These are phyloP conservation scores for Nymphalis c-album DNA, from an alignment of 2,888 invertebrate genomes.

Conservation along the genomic window DNA sequence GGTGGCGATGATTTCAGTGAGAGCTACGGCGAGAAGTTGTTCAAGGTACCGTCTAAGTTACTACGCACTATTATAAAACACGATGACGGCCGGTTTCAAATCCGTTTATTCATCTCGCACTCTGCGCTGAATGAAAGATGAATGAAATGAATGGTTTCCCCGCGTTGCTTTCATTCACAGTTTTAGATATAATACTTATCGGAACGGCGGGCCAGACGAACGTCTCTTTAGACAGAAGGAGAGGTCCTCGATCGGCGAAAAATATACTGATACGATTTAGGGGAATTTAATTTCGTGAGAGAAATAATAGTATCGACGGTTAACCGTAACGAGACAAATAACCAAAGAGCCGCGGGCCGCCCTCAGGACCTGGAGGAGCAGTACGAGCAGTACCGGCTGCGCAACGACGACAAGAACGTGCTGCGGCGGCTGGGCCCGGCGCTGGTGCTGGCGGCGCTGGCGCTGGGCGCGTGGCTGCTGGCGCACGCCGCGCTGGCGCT, in stretches of 20 bases:
- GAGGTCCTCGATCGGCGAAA: too few species aligned
- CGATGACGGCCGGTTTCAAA: not conserved
- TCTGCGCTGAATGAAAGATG: too few species aligned
- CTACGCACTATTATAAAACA: not conserved
- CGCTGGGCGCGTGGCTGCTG: slow-evolving; percentile 90
- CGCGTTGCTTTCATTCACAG: too few species aligned
- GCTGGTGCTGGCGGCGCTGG: slow-evolving; percentile 91
- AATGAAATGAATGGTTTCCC: too few species aligned
- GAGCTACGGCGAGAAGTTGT: slow-evolving; percentile 89
- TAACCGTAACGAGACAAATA: not conserved
- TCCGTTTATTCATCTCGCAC: too few species aligned
- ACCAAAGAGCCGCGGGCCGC: not conserved
- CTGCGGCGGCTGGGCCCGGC: slow-evolving; percentile 97
- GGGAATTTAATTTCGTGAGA: not conserved
- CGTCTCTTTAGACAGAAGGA: too few species aligned
- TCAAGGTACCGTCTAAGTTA: slow-evolving; percentile 74
- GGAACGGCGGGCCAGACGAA: too few species aligned
- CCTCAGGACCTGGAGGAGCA: slow-evolving; percentile 90
- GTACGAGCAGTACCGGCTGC: slow-evolving; percentile 90
- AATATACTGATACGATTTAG: not conserved
- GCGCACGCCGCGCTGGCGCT: slow-evolving; percentile 89
- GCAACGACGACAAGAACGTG: slow-evolving; percentile 98
- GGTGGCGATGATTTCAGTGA: slow-evolving; percentile 96
- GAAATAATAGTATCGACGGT: not conserved
- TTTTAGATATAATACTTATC: too few species aligned